Evolutionary conservation across 35 echinoderm and acorn worm genomes (phyloP).

Genomic region (Lytechinus pictus): DNA sequence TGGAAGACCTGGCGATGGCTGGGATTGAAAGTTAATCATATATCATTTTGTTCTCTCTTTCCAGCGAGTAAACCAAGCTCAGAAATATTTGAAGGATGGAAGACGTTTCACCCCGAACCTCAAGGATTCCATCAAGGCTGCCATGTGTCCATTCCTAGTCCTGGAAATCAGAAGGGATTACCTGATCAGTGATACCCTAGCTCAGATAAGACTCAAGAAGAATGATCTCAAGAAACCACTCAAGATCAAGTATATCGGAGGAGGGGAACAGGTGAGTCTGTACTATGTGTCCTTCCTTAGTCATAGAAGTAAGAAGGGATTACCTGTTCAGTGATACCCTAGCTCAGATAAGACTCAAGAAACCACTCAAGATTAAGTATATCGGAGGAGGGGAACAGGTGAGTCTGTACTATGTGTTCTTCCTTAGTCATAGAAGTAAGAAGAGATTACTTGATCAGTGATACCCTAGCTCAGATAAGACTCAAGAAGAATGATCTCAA

Average conservation of each 20-base stretch:
- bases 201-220: constrained; percentile 82
- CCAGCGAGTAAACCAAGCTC: constrained; percentile 94
- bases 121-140: constrained; percentile 79
- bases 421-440: too few species aligned
- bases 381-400: too few species aligned
- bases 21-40: too few species aligned
- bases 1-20: too few species aligned
- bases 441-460: too few species aligned
- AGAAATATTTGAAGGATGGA: constrained; percentile 75
- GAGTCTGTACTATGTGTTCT: too few species aligned
- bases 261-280: constrained; percentile 93
- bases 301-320: constrained; percentile 81
- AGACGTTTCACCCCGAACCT: constrained; percentile 40
- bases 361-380: too few species aligned
- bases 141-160: constrained; percentile 93
- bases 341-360: constrained; percentile 83
- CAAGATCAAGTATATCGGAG: constrained; percentile 98
- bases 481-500: too few species aligned
- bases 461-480: too few species aligned
- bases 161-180: constrained; percentile 81
- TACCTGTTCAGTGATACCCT: constrained; percentile 83
- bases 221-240: constrained; percentile 95
- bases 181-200: constrained; percentile 84
- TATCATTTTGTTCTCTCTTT: not conserved
- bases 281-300: constrained; percentile 94